Conservation (phyloP, 1,140 invertebrate genomes). For the Anastrepha obliqua region DNA sequence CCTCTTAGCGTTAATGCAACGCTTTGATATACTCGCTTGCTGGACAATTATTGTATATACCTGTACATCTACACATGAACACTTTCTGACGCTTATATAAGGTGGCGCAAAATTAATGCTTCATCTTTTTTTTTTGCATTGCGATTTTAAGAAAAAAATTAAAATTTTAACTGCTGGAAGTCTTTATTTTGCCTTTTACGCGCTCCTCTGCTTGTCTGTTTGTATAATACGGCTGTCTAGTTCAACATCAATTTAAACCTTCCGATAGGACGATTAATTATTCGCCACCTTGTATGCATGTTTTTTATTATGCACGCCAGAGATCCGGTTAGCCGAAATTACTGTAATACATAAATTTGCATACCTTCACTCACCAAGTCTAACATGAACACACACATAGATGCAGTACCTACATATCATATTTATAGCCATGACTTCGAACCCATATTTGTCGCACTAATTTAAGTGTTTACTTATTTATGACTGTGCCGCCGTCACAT, state of each 20-base stretch:
- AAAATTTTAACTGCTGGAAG: too few relatives aligned
- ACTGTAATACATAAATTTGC: conserved; percentile 19
- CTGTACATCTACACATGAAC: too few relatives aligned
- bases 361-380: neutral
- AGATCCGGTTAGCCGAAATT: neutral
- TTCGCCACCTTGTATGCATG: neutral
- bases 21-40: neutral
- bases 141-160: too few relatives aligned
- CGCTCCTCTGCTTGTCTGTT: too few relatives aligned
- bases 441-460: conserved; percentile 45
- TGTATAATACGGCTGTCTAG: too few relatives aligned
- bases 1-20: neutral
- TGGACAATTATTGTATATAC: neutral
- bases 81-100: neutral
- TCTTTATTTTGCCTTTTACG: too few relatives aligned
- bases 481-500: neutral
- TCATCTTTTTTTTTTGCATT: too few relatives aligned
- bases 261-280: neutral
- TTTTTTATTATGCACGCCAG: neutral
- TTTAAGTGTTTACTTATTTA: conserved; percentile 44
- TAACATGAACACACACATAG: neutral
- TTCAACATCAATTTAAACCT: neutral
- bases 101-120: too few relatives aligned
- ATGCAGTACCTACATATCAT: neutral
- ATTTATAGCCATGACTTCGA: conserved; percentile 10